Evolutionary conservation across 1,140 invertebrate genomes (phyloP).

Genomic region (Solenopsis invicta): DNA sequence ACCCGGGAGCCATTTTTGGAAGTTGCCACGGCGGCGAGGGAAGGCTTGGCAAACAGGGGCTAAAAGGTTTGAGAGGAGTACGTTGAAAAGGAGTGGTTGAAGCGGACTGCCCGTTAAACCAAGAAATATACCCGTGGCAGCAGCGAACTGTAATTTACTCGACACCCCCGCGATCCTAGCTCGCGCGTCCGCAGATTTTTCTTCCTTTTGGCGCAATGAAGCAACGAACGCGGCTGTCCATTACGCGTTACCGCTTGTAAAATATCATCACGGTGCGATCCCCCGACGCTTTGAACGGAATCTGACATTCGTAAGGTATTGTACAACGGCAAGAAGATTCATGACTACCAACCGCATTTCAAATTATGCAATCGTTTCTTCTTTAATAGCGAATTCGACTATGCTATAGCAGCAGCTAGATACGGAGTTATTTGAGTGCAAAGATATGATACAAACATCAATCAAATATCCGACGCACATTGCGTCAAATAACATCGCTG

Average conservation of each 20-base stretch:
- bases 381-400: neutral
- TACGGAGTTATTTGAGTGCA: neutral
- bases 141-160: slow-evolving; percentile 68
- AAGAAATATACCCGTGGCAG: slow-evolving; percentile 57
- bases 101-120: slow-evolving; percentile 62
- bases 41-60: slow-evolving; percentile 57
- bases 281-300: neutral
- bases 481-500: neutral
- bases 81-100: slow-evolving; percentile 63
- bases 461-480: neutral
- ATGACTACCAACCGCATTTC: neutral
- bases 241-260: slow-evolving; percentile 32
- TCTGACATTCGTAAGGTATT: neutral
- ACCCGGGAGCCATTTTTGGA: slow-evolving; percentile 55
- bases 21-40: slow-evolving; percentile 9
- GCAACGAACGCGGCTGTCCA: slow-evolving; percentile 4
- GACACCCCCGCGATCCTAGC: slow-evolving; percentile 41
- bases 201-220: slow-evolving; percentile 26
- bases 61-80: slow-evolving; percentile 66
- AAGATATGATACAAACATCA: neutral
- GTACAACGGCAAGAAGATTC: neutral
- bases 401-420: neutral
- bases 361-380: neutral
- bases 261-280: slow-evolving; percentile 15
- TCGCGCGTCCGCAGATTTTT: slow-evolving; percentile 37